Base-by-base conservation (phyloP, 1,140 invertebrate species). In the Trichogramma pretiosum region DNA sequence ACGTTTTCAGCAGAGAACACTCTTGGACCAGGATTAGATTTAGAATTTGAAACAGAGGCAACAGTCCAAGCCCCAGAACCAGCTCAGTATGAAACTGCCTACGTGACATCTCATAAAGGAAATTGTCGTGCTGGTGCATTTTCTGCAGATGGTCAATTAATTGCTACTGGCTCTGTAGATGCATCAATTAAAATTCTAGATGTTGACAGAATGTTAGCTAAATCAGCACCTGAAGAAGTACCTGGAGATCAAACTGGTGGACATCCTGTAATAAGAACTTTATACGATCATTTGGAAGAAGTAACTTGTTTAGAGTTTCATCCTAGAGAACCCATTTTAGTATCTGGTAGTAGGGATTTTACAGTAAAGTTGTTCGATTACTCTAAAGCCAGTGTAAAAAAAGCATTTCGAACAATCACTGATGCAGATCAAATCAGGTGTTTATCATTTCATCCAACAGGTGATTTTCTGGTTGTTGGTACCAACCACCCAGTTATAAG, bases 261-360 rank as follows among this genome's bases (percentile, higher is more conserved):
- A 1, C 95, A 99, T 75, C 96, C 96, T 2, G 95, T 99, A 23
- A 98, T 99, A 53, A 77, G 95, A 48, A 99, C 96, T 5, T 72
- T 99, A n/a, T 99, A 98, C 64, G 96, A 98, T 70, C 95, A 99
- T 66, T 81, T 90, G 36, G 93, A 96, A 72, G 96, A 99, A 77
- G 94, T 99, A 0, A 96, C 93, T 0, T 90, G 87, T 57, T 67
- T 99, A 16, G 92, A 96, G 58, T 99, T 99, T 73, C 96, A 99
- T 74, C 96, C 96, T 0, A 79, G 82, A 35, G 87, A 91, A 58
- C 89, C 92, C 51, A 86, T 98, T 57, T 75, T 99, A 17, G 87
- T 89, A 1, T 98, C 93, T 7, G 96, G 94, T 0, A 93, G 91
- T 32, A 78, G 84, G 42, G 96, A 99, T 67, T 89, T 84, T 60